Evolutionary conservation across 2,888 invertebrate species (phyloP), one percentile per base, ranked within the genome.

Genomic region (Apotomis capreana): DNA sequence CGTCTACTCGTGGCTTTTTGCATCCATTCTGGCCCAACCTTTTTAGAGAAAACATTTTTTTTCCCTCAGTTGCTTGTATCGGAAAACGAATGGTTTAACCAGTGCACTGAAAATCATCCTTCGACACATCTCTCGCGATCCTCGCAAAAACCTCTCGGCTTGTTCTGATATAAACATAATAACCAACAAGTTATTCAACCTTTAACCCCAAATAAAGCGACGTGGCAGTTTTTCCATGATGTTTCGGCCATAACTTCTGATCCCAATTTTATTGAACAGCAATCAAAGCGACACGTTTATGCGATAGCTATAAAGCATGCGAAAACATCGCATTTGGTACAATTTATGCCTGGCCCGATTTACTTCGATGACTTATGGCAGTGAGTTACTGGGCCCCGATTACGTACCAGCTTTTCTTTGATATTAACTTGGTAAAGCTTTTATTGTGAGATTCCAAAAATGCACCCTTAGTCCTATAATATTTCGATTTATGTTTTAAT

Each of bases 341-440:
- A 86, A 89, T 89, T 87, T 88, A 89, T 86, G 85, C 80, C 76
- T 79, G 74, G 76, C 78, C 80, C 83, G 86, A 88, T 89, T 87
- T 84, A 86, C 86, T 81, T 79, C 85, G 83, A 84, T 85, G 86
- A 87, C 85, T 87, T 87, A 87, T 82, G 82, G 74, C 60, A 44
- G 78, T 86, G 87, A 87, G 83, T 86, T 87, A 87, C 77, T 79
- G 72, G 64, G 73, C 59, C 54, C 74, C 75, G 80, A 77, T 74
- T 77, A 73, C 73, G 76, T 76, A 57, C 70, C 49, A 52, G 59
- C 74, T 73, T 64, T 59, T 62, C 68, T 44, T 54, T 12, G 51
- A 13, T 65, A 26, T 12, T 57, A n/a, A 15, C 37, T 46, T 70
- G 10, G 40, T 12, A 36, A 36, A 13, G 1, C 15, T 26, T 26